Evolutionary conservation across 1,140 invertebrate genomes (phyloP).

Genomic region (Drosophila mojavensis): DNA sequence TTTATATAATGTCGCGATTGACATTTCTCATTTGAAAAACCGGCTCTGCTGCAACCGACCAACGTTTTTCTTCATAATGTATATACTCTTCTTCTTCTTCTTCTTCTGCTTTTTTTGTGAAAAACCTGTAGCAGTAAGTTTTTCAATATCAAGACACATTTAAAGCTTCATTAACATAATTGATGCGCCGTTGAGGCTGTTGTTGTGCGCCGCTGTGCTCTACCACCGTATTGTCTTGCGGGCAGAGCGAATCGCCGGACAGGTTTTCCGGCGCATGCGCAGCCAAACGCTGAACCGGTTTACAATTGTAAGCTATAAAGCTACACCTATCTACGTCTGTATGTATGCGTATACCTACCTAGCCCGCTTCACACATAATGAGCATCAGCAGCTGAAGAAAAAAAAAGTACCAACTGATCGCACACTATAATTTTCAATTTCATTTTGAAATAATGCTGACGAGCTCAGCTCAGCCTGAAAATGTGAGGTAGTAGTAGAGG

Average conservation of each 20-base stretch:
- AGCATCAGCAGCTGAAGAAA: conserved; percentile 19
- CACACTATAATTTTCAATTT: conserved; percentile 73
- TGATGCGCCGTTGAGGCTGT: conserved; percentile 74
- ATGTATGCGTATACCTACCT: background rate
- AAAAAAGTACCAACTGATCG: conserved; percentile 8
- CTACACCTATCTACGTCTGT: conserved; percentile 6
- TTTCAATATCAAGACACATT: conserved; percentile 78
- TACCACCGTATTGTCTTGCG: conserved; percentile 66
- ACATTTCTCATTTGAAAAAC: conserved; percentile 58
- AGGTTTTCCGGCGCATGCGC: conserved; percentile 71
- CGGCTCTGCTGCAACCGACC: conserved; percentile 51
- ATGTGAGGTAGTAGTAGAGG: conserved; percentile 40
- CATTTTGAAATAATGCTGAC: conserved; percentile 37
- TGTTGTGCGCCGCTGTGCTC: conserved; percentile 31
- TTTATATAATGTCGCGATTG: conserved; percentile 27
- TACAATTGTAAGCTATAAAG: conserved; percentile 34
- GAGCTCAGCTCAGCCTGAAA: background rate
- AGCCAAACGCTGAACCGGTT: conserved; percentile 57
- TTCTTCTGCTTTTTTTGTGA: background rate
- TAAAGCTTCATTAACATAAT: conserved; percentile 80
- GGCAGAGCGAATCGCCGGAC: conserved; percentile 71
- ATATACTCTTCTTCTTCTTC: background rate
- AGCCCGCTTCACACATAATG: conserved; percentile 18
- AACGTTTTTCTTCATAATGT: conserved; percentile 25
- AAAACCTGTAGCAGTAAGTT: conserved; percentile 38